Conservation (phyloP, 2,113 vertebrate species). For the Silurus asotus region DNA sequence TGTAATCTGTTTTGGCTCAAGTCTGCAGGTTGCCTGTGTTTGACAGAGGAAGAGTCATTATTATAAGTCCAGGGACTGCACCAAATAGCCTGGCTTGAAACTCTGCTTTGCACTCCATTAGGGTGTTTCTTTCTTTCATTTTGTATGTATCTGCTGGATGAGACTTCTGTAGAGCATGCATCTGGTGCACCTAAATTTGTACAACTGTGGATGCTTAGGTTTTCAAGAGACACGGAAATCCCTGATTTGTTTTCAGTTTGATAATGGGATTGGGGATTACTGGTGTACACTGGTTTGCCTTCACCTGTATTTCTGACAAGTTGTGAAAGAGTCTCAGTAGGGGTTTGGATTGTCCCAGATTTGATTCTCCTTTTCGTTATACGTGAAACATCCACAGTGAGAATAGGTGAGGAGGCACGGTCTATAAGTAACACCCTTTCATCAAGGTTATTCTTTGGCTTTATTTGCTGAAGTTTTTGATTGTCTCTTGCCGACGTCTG, state of each 20-base stretch:
- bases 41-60: constrained; percentile 38
- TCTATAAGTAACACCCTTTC: constrained; percentile 74
- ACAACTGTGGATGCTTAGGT: constrained; percentile 52
- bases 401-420: constrained; percentile 91
- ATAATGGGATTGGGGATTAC: constrained; percentile 56
- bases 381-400: constrained; percentile 75
- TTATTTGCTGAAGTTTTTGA: constrained; percentile 33
- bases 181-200: constrained; percentile 43
- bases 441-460: constrained; percentile 30
- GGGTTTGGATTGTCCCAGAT: constrained; percentile 43
- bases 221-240: constrained; percentile 56
- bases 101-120: constrained; percentile 25
- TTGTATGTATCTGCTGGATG: constrained; percentile 28
- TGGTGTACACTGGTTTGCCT: constrained; percentile 53
- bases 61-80: not conserved
- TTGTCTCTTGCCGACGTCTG: constrained; percentile 46
- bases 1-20: constrained; percentile 16
- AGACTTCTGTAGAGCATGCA: constrained; percentile 33
- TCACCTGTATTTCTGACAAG: constrained; percentile 11
- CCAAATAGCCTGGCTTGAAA: not conserved
- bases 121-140: constrained; percentile 26
- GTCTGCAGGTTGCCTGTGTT: constrained; percentile 15
- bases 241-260: constrained; percentile 41
- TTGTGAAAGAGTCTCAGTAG: constrained; percentile 43
- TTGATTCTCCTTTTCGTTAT: constrained; percentile 56